A percentile compares a stretch with the other conserved stretches of the same genome.
Conservation (phyloP, 2,113 vertebrate species). For the Mesembrinibis cayennensis region DNA sequence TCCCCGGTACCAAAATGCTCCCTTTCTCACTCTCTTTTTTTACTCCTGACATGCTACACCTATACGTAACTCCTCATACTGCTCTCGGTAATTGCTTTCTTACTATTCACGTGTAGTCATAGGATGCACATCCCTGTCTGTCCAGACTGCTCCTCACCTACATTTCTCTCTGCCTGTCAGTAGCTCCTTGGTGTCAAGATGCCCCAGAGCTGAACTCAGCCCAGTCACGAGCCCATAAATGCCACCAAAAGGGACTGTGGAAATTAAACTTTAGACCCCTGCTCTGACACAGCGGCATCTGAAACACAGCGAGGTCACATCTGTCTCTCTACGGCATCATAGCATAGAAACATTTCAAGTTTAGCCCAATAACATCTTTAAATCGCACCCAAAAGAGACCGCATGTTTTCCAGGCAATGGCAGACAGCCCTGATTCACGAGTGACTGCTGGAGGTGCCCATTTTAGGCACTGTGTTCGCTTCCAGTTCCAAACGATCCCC, state of each 20-base stretch:
- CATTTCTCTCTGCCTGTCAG: background rate
- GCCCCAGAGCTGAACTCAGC: background rate
- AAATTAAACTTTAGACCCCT: background rate
- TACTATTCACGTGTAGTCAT: accelerated
- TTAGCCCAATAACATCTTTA: background rate
- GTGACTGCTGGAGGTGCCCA: accelerated
- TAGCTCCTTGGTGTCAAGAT: background rate
- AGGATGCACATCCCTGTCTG: background rate
- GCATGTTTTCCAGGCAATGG: background rate
- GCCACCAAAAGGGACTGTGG: background rate
- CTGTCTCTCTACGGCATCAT: accelerated
- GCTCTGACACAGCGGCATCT: background rate
- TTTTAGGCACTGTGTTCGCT: background rate
- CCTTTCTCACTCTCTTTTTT: background rate
- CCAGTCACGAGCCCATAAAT: background rate
- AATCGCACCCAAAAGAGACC: background rate
- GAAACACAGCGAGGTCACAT: background rate
- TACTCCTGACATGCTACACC: background rate
- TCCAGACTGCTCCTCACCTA: background rate
- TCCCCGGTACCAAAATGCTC: background rate
- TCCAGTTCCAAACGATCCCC: background rate
- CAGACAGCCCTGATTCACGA: background rate
- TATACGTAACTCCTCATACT: background rate
- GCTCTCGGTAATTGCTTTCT: background rate
- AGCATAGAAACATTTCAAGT: background rate